Evolutionary conservation across 2,888 invertebrate genomes (phyloP).

Genomic region (Catocala nupta): DNA sequence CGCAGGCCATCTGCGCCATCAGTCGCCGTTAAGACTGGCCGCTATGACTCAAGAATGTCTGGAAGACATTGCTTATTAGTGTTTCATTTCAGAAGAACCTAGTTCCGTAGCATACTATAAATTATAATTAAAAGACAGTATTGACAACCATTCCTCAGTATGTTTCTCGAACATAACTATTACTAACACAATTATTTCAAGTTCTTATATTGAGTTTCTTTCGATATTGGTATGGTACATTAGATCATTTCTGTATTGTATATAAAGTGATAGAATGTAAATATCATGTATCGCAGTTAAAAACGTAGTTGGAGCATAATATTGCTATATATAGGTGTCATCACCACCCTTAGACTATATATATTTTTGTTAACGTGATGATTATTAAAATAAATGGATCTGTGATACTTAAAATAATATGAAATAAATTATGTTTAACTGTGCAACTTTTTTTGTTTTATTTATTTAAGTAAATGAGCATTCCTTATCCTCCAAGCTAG

Average conservation of each 20-base stretch:
- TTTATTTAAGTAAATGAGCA: slow-evolving; percentile 29
- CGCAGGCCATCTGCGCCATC: too few species aligned
- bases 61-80: too few species aligned
- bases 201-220: not conserved
- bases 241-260: slow-evolving; percentile 63
- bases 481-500: too few species aligned
- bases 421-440: slow-evolving; percentile 87
- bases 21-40: too few species aligned
- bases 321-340: slow-evolving; percentile 74
- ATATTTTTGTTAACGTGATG: slow-evolving; percentile 87
- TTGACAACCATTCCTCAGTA: too few species aligned
- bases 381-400: slow-evolving; percentile 87
- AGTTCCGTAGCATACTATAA: too few species aligned
- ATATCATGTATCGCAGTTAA: slow-evolving; percentile 71
- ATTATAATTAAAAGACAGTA: too few species aligned
- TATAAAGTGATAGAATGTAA: slow-evolving; percentile 78
- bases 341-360: slow-evolving; percentile 78
- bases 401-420: slow-evolving; percentile 87
- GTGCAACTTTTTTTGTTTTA: slow-evolving; percentile 66
- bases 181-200: too few species aligned
- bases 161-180: too few species aligned
- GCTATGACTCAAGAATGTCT: too few species aligned
- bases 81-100: too few species aligned
- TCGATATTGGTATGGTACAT: slow-evolving; percentile 7
- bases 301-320: slow-evolving; percentile 63